Conservation (phyloP, 2,113 vertebrate genomes). For the Anoura caudifer region DNA sequence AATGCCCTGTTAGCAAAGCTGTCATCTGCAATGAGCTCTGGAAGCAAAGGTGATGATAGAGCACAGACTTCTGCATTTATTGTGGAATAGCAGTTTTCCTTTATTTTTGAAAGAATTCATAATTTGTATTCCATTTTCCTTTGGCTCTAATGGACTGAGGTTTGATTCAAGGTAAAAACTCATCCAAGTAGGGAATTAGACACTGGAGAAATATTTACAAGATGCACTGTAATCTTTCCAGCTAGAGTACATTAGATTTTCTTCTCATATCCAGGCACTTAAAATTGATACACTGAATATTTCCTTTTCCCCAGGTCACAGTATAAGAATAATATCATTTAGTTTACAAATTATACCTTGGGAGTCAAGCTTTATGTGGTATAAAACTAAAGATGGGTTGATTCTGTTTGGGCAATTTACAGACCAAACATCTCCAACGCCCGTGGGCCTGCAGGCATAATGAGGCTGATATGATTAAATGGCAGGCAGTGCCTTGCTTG, state of each 20-base stretch:
- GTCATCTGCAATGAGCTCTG: constrained; percentile 75
- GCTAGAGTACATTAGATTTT: constrained; percentile 60
- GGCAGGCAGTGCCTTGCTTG: neutral
- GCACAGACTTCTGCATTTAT: constrained; percentile 63
- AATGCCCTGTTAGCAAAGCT: constrained; percentile 83
- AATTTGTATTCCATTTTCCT: constrained; percentile 75
- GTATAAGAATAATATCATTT: constrained; percentile 57
- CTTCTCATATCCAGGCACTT: constrained; percentile 49
- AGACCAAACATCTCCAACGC: neutral
- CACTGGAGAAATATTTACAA: constrained; percentile 83
- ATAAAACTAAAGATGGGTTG: constrained; percentile 49
- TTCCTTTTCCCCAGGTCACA: constrained; percentile 57
- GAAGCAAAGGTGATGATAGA: constrained; percentile 70
- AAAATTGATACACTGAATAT: constrained; percentile 64
- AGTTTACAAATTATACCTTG: constrained; percentile 68
- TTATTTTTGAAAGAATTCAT: constrained; percentile 78
- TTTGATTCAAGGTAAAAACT: constrained; percentile 81
- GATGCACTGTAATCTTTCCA: constrained; percentile 77
- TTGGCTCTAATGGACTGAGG: constrained; percentile 72
- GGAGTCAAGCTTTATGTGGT: constrained; percentile 45
- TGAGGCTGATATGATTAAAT: neutral
- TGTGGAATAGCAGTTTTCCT: constrained; percentile 65
- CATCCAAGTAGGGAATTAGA: constrained; percentile 78
- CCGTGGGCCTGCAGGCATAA: neutral
- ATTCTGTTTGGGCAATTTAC: constrained; percentile 43